Percentiles rank a stretch among this genome's conserved stretches.
phyloP scores from a whole-genome alignment of 2,888 invertebrate species.

The Cryptocephalus primarius region DNA sequence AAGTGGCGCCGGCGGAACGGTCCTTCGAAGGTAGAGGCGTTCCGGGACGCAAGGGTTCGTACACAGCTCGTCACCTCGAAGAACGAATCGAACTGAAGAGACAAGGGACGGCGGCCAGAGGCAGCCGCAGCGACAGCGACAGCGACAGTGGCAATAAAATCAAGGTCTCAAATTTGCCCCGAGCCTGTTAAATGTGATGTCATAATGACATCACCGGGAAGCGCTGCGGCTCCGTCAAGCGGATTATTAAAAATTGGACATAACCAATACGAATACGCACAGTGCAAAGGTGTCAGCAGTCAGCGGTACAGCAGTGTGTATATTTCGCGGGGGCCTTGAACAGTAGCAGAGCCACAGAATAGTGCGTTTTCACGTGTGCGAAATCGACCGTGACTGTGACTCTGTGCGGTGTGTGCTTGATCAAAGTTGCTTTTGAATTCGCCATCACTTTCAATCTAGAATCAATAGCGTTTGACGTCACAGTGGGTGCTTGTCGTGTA shows the following conservation, averaged over 20 bases:
- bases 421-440: conserved; percentile 13
- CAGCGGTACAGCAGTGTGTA: background rate
- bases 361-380: too few relatives aligned
- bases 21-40: too few relatives aligned
- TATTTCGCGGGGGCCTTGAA: background rate
- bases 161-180: conserved; percentile 35
- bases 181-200: conserved; percentile 39
- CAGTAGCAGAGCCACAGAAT: too few relatives aligned
- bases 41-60: too few relatives aligned
- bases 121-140: background rate
- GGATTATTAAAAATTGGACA: conserved; percentile 8
- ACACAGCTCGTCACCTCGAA: too few relatives aligned
- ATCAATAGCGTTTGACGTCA: conserved; percentile 40
- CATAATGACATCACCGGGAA: conserved; percentile 43
- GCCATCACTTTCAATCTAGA: conserved; percentile 33
- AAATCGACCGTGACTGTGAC: too few relatives aligned
- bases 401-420: background rate
- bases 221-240: conserved; percentile 27
- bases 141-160: conserved; percentile 18
- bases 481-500: conserved; percentile 26
- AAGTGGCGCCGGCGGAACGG: too few relatives aligned
- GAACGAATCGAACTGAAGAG: too few relatives aligned
- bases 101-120: too few relatives aligned
- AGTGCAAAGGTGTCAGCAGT: conserved; percentile 6
- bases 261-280: conserved; percentile 2